Percentiles rank a stretch among this genome's conserved stretches.
These are phyloP conservation scores for Spheniscus humboldti DNA, from an alignment of 2,797 vertebrate genomes.

Conservation along the genomic window DNA sequence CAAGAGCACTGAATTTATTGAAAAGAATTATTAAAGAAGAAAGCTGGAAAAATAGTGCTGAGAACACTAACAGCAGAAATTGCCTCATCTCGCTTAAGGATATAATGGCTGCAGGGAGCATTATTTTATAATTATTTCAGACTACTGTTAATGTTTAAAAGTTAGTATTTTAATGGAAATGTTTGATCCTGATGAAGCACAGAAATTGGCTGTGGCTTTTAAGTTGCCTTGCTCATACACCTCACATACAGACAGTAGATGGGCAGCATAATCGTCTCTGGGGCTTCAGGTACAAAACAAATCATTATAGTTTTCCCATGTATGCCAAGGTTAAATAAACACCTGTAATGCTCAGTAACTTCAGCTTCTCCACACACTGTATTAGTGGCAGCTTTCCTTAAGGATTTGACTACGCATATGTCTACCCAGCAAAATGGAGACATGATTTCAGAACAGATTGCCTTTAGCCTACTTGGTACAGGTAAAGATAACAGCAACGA, in stretches of 20 bases:
- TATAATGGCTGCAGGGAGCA: neutral
- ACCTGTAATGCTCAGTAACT: neutral
- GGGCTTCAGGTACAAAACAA: neutral
- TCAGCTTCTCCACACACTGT: neutral
- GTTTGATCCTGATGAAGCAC: constrained; percentile 48
- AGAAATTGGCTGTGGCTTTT: constrained; percentile 44
- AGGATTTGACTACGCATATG: constrained; percentile 28
- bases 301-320: constrained; percentile 33
- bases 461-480: neutral
- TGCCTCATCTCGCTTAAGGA: neutral
- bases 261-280: constrained; percentile 8
- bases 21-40: neutral
- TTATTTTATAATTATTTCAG: constrained; percentile 65
- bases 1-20: neutral
- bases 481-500: neutral
- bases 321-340: constrained; percentile 49
- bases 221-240: constrained; percentile 22
- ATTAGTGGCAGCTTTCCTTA: constrained; percentile 40
- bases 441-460: neutral
- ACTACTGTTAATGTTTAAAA: constrained; percentile 57
- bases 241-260: neutral
- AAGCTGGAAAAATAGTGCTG: neutral
- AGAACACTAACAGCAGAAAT: constrained; percentile 39
- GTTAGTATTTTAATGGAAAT: constrained; percentile 55
- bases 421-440: neutral